Percentiles rank a stretch among this genome's conserved stretches.
Conservation (phyloP, 2,888 invertebrate genomes). For the Sinhomidia bicolor region DNA sequence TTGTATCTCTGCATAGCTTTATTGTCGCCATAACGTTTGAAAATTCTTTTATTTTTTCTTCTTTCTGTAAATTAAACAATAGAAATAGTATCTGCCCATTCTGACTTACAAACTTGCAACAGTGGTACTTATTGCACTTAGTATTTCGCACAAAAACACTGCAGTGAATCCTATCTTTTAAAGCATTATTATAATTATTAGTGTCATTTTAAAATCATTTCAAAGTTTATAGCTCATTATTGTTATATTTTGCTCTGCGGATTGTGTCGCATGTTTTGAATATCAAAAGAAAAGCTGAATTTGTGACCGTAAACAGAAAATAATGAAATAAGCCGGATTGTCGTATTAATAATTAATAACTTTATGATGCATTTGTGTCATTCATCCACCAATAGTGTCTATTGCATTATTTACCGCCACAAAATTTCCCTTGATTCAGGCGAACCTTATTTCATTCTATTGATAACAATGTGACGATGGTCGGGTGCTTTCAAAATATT, state of each 20-base stretch:
- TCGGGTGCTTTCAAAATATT: too few species aligned
- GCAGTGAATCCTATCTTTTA: too few species aligned
- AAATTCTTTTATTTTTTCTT: neutral
- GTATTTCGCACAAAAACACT: neutral
- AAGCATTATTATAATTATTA: conserved; percentile 8
- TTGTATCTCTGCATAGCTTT: neutral
- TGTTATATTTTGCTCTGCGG: neutral
- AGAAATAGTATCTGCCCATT: neutral
- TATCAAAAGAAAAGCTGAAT: neutral
- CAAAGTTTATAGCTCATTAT: neutral
- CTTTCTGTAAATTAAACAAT: neutral
- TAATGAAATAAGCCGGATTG: neutral
- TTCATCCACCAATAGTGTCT: neutral
- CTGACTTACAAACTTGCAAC: conserved; percentile 39
- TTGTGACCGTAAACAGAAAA: conserved; percentile 19
- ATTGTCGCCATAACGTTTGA: neutral
- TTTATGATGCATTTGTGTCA: too few species aligned
- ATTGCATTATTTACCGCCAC: neutral
- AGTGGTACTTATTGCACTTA: conserved; percentile 72
- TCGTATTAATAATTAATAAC: neutral
- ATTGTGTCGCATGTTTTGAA: neutral
- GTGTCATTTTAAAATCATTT: neutral
- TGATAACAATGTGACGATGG: too few species aligned
- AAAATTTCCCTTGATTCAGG: neutral
- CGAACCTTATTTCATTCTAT: neutral